Evolutionary conservation across 1,140 invertebrate genomes (phyloP).

Genomic region (Heliconius eleuchia): DNA sequence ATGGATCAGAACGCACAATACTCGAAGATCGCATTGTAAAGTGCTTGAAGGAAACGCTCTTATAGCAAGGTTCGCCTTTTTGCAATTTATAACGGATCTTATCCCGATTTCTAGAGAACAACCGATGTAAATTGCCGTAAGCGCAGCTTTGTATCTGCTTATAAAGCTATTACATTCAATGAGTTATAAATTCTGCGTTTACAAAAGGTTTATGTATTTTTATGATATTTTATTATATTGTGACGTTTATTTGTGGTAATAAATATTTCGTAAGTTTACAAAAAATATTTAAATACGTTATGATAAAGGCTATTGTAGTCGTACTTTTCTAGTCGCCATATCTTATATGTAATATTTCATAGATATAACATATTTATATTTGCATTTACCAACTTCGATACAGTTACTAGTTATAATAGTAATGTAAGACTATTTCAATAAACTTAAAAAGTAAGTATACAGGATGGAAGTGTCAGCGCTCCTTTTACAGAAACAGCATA

Average conservation of each 20-base stretch:
- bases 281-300: neutral
- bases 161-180: conserved; percentile 22
- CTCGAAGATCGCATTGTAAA: conserved; percentile 63
- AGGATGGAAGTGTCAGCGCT: too few relatives aligned
- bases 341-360: too few relatives aligned
- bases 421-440: too few relatives aligned
- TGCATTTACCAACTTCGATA: too few relatives aligned
- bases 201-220: conserved; percentile 1
- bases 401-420: too few relatives aligned
- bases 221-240: neutral
- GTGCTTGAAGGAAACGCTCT: conserved; percentile 71
- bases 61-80: conserved; percentile 66
- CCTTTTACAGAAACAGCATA: too few relatives aligned
- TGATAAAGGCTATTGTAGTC: neutral
- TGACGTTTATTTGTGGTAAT: neutral
- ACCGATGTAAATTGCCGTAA: conserved; percentile 49
- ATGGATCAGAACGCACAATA: conserved; percentile 57
- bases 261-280: neutral
- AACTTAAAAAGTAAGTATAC: too few relatives aligned
- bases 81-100: conserved; percentile 73
- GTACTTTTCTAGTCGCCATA: neutral
- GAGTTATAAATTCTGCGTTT: neutral
- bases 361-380: too few relatives aligned
- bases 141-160: conserved; percentile 44
- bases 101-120: conserved; percentile 67